These are phyloP conservation scores for Pogonomyrmex barbatus DNA, from an alignment of 1,140 invertebrate genomes.

Conservation along the genomic window DNA sequence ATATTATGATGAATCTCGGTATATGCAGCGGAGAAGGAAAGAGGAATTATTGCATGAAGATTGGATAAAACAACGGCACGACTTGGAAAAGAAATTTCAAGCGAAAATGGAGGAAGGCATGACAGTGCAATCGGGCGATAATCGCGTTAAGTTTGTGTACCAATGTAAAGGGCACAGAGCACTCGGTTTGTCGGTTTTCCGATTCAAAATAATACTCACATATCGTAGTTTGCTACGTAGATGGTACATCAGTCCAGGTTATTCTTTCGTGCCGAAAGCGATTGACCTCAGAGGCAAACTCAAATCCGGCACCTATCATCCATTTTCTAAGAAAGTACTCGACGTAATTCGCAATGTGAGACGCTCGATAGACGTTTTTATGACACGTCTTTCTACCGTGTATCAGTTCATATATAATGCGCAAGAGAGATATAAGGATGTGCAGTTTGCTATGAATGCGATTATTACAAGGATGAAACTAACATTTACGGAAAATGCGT, in stretches of 20 bases:
- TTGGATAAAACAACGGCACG: constrained; percentile 9
- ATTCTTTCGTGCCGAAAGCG: constrained; percentile 27
- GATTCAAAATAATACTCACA: constrained; percentile 49
- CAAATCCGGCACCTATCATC: constrained; percentile 24
- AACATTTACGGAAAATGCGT: constrained; percentile 37
- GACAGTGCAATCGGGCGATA: background rate
- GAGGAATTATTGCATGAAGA: constrained; percentile 15
- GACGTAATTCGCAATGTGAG: constrained; percentile 13
- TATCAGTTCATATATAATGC: constrained; percentile 14
- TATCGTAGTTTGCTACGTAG: constrained; percentile 45
- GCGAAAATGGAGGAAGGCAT: constrained; percentile 20
- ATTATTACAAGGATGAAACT: constrained; percentile 12
- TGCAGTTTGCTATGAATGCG: constrained; percentile 27
- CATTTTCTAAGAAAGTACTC: background rate
- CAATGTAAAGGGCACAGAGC: background rate
- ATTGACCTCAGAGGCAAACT: constrained; percentile 28
- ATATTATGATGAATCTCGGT: constrained; percentile 3
- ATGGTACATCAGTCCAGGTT: constrained; percentile 61
- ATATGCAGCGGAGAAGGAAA: constrained; percentile 29
- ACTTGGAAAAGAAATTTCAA: background rate
- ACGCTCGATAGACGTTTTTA: background rate
- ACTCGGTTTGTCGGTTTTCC: background rate
- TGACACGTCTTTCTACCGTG: background rate
- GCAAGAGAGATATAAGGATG: constrained; percentile 35
- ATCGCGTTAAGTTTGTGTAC: constrained; percentile 54